Conservation (phyloP, 2,113 vertebrate genomes). For the Sinocyclocheilus grahami region DNA sequence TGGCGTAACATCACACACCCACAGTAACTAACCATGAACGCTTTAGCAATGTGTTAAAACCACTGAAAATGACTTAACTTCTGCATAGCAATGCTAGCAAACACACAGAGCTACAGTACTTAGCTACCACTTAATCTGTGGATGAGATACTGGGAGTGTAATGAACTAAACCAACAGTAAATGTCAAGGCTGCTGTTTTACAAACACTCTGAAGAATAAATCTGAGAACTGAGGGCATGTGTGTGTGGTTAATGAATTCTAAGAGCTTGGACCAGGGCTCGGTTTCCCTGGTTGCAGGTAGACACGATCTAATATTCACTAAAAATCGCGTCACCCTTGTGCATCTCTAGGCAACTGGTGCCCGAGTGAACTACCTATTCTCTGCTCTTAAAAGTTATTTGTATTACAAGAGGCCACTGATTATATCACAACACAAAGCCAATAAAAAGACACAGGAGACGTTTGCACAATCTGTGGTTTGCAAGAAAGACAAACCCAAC, state of each 20-base stretch:
- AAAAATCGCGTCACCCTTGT: slow-evolving; percentile 37
- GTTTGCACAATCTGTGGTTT: neutral
- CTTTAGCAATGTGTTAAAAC: neutral
- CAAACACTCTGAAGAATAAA: neutral
- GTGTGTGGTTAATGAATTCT: slow-evolving; percentile 16
- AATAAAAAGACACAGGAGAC: slow-evolving; percentile 8
- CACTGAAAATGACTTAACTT: too few relatives aligned
- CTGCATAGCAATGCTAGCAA: neutral
- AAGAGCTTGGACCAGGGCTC: neutral
- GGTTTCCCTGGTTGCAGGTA: slow-evolving; percentile 38
- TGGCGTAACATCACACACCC: neutral
- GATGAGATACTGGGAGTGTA: neutral
- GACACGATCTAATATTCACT: slow-evolving; percentile 42
- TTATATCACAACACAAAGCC: slow-evolving; percentile 24
- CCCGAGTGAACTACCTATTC: slow-evolving; percentile 45
- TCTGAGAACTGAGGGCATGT: neutral
- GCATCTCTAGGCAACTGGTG: slow-evolving; percentile 52
- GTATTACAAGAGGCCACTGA: neutral
- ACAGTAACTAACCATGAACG: neutral
- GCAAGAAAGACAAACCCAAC: neutral
- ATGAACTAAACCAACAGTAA: neutral
- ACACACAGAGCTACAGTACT: neutral
- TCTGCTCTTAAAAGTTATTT: slow-evolving; percentile 27
- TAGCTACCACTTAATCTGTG: neutral
- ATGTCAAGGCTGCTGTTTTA: neutral